These are phyloP conservation scores for Margarornis squamiger DNA, from an alignment of 2,797 vertebrate genomes.

Conservation along the genomic window DNA sequence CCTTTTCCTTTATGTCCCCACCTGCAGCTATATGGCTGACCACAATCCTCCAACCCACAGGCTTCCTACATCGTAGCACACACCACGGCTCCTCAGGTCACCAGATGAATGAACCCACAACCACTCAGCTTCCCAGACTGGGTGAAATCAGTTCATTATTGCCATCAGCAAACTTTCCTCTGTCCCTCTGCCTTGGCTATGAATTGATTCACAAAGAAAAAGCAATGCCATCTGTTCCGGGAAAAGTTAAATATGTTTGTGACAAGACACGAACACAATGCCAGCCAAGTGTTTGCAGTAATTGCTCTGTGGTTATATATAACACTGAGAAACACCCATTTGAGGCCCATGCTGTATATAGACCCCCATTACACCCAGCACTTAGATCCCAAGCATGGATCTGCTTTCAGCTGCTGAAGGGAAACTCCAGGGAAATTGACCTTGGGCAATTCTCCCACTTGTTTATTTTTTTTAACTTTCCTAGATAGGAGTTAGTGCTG, in stretches of 20 bases:
- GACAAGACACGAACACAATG: conserved; percentile 23
- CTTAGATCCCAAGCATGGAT: background rate
- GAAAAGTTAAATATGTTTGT: conserved; percentile 48
- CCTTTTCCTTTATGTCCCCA: background rate
- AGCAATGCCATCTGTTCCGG: conserved; percentile 34
- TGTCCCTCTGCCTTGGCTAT: background rate
- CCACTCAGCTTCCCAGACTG: accelerated
- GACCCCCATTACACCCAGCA: background rate
- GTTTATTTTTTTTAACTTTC: background rate
- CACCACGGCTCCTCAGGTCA: background rate
- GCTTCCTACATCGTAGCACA: background rate
- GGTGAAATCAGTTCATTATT: background rate
- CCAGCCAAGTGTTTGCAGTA: conserved; percentile 46
- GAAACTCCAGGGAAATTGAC: conserved; percentile 32
- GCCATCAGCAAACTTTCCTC: background rate
- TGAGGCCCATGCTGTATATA: background rate
- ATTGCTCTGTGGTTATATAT: conserved; percentile 33
- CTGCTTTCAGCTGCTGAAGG: conserved; percentile 38
- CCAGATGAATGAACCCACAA: background rate
- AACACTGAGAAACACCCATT: conserved; percentile 13
- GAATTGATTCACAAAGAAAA: conserved; percentile 2
- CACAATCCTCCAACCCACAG: background rate
- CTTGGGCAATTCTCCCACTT: background rate
- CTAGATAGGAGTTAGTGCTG: background rate
- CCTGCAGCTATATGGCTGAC: background rate